A percentile compares a stretch with the other conserved stretches of the same genome.
phyloP scores from a whole-genome alignment of 2,888 invertebrate species.

The Pomacea canaliculata region DNA sequence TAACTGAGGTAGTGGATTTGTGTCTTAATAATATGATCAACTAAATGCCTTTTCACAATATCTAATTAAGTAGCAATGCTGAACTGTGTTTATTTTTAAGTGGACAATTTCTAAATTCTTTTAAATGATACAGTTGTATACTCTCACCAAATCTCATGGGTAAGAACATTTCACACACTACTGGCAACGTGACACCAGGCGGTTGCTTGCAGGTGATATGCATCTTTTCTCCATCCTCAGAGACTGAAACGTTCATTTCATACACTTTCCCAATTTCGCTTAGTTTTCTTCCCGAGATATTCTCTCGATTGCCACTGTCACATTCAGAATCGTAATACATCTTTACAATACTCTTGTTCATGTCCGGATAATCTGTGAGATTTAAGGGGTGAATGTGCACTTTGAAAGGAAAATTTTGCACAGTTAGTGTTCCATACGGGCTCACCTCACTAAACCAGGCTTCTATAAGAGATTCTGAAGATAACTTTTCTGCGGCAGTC shows the following conservation, averaged over 20 bases:
- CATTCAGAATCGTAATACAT: conserved; percentile 4
- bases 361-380: conserved; percentile 11
- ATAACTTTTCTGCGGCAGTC: not conserved
- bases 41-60: no score
- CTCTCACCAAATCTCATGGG: conserved; percentile 20
- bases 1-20: no score
- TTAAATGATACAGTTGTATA: no score
- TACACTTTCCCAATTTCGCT: conserved; percentile 16
- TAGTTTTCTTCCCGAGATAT: not conserved
- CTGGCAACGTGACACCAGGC: conserved; percentile 15
- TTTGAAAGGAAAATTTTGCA: conserved; percentile 19
- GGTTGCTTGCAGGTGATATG: conserved; percentile 14
- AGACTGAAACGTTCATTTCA: conserved; percentile 8
- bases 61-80: no score
- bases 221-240: conserved; percentile 1
- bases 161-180: conserved; percentile 11
- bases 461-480: conserved; percentile 13
- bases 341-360: conserved; percentile 18
- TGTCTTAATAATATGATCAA: no score
- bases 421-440: conserved; percentile 7
- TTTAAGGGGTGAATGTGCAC: conserved; percentile 15
- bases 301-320: not conserved
- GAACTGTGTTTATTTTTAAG: no score
- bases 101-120: no score
- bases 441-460: conserved; percentile 16